Evolutionary conservation across 92 coral and sea anemone species (phyloP), one percentile per base, ranked within the genome.

Genomic region (Epizoanthus illoricatus): DNA sequence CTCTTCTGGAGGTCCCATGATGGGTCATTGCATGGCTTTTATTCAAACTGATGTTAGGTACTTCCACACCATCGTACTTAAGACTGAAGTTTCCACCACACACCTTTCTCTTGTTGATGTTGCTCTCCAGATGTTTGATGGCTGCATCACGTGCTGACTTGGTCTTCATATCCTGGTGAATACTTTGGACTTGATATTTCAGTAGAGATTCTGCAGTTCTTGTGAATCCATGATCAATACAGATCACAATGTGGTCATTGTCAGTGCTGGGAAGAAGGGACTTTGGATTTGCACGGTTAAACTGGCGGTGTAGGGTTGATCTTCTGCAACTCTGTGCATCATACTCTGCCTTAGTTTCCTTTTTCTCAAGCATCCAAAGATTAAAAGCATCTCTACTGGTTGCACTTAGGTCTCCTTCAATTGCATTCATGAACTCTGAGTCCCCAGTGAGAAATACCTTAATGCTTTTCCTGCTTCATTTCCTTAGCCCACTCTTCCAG

Each of bases 181-280:
- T 64, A 36, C 23, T 64, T 36, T 64, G 69, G 11, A 64, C 40
- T 10, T 64, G 69, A 10, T 15, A 21, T 69, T 40, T 65, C 5
- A 80, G 9, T 0, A 80, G 72, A 2, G 45, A 17, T 45, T 80
- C 84, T 42, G 47, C 58, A 2, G 21, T 39, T 42, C 74, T 39
- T 9, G 84, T 80, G n/a, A 80, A 18, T 13, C 61, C 84, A 64
- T 80, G 84, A 52, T 45, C 74, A 66, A 80, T 80, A 36, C 84
- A 80, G 59, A 80, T 39, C 3, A 65, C 42, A 18, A 66, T 80
- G 9, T 80, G 73, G 16, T 43, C 64, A 17, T 36, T 68, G 8
- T 10, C 9, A 0, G 65, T 47, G 40, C 5, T 28, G 7, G 74
- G 74, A 8, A 79, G 83, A 40, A 79, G 56, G 9, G 83, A 79